A percentile compares a stretch with the other conserved stretches of the same genome.
Conservation (phyloP, 2,888 invertebrate genomes). For the Phytoseiulus persimilis region DNA sequence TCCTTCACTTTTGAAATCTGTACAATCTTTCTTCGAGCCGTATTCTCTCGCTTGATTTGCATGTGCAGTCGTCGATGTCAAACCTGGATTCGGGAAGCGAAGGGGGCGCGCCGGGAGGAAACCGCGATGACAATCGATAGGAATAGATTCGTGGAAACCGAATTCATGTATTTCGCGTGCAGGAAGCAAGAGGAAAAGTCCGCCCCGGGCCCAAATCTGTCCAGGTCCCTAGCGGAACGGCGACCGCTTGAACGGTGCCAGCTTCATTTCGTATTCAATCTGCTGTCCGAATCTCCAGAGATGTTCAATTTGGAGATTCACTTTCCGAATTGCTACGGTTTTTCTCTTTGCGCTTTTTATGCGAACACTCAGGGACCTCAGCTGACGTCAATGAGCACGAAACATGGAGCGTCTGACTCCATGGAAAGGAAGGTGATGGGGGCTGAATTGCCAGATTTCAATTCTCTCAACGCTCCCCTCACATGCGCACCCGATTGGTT, state of each 20-base stretch:
- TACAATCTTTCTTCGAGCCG: too few relatives aligned
- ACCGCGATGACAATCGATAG: neutral
- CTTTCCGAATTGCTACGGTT: neutral
- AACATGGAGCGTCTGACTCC: neutral
- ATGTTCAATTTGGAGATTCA: neutral
- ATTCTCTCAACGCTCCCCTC: too few relatives aligned
- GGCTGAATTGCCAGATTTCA: too few relatives aligned
- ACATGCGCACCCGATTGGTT: too few relatives aligned
- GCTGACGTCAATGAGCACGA: neutral
- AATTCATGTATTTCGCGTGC: neutral
- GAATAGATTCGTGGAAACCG: neutral
- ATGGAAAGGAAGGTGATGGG: neutral
- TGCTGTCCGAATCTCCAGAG: neutral
- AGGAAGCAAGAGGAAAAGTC: neutral
- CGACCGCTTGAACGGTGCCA: neutral
- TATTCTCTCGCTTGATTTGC: too few relatives aligned
- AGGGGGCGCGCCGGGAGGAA: too few relatives aligned
- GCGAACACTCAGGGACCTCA: neutral
- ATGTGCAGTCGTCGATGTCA: too few relatives aligned
- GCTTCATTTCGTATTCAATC: conserved; percentile 5
- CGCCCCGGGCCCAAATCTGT: neutral
- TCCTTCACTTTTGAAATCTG: too few relatives aligned
- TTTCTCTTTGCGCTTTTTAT: neutral
- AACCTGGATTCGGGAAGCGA: too few relatives aligned
- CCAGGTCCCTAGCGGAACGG: neutral